Evolutionary conservation across 2,113 vertebrate species (phyloP), one percentile per base, ranked within the genome.

Genomic region (Phasianus colchicus): DNA sequence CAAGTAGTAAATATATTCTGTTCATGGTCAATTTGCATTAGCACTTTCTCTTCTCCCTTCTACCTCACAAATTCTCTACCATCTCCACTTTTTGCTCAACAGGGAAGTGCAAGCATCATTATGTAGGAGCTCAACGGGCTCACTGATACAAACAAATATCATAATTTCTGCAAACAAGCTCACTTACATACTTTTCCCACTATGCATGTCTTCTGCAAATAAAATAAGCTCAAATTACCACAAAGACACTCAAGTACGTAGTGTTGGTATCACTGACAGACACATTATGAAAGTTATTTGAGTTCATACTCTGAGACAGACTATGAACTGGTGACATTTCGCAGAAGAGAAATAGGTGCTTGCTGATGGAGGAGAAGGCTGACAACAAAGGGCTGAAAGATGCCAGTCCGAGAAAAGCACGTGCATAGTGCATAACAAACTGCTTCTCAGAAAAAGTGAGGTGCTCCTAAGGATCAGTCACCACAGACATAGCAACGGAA

Each of bases 1-100:
- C 96, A 97, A 95, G 57, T 74, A 95, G 83, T 81, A 92, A 93
- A 95, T 96, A 96, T 94, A 58, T 83, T 97, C 92, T 94, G 72
- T 94, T 96, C 92, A 89, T 74, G 74, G 95, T 95, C 92, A 95
- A 83, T 97, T 97, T 96, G 90, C 71, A 77, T 64, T 43, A 92
- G 80, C 72, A 76, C 55, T 95, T 94, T 90, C 77, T 94, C 58
- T 67, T 83, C 50, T 72, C 66, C 70, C 36, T 54, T 32, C 52
- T 34, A 32, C 24, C 24, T 54, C 57, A 38, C 48, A 43, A 32
- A 61, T 18, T 58, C 32, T 69, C 36, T n/a, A 48, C 15, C 32
- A 20, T 42, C 36, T 72, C 79, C 87, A 91, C 83, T 63, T 94
- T 87, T 92, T 90, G 76, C 90, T 93, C 90, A 83, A 75, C 71